A percentile compares a stretch with the other conserved stretches of the same genome.
phyloP scores from a whole-genome alignment of 2,113 vertebrate genomes.

The Zosterops hypoxanthus region DNA sequence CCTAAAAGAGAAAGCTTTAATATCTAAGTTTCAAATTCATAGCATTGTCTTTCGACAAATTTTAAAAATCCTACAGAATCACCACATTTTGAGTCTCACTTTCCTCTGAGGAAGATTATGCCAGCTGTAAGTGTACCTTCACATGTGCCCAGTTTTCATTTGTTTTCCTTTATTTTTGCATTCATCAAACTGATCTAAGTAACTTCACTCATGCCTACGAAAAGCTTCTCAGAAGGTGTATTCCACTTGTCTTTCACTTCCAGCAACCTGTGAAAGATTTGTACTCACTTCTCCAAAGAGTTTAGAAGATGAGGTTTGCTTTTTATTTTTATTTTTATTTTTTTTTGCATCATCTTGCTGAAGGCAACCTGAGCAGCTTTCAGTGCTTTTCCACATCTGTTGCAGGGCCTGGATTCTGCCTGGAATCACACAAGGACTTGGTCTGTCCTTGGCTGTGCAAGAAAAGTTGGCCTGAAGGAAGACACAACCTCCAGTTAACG shows the following conservation, averaged over 20 bases:
- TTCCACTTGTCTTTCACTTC: not conserved
- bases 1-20: not conserved
- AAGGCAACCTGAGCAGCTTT: not conserved
- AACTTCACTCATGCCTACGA: not conserved
- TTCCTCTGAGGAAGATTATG: not conserved
- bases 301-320: not conserved
- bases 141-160: not conserved
- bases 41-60: not conserved
- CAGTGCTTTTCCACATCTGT: not conserved
- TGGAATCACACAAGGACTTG: not conserved
- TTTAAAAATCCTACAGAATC: not conserved
- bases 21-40: not conserved
- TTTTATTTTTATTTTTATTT: not conserved
- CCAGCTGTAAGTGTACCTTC: not conserved
- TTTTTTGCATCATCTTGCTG: not conserved
- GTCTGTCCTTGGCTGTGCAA: not conserved
- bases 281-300: not conserved
- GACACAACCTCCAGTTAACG: not conserved
- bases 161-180: not conserved
- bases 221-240: not conserved
- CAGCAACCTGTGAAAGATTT: not conserved
- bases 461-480: not conserved
- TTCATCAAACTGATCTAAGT: not conserved
- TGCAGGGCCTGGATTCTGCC: not conserved
- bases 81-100: not conserved